Evolutionary conservation across 1,140 invertebrate genomes (phyloP).

Genomic region (Leptinotarsa undecemlineata): DNA sequence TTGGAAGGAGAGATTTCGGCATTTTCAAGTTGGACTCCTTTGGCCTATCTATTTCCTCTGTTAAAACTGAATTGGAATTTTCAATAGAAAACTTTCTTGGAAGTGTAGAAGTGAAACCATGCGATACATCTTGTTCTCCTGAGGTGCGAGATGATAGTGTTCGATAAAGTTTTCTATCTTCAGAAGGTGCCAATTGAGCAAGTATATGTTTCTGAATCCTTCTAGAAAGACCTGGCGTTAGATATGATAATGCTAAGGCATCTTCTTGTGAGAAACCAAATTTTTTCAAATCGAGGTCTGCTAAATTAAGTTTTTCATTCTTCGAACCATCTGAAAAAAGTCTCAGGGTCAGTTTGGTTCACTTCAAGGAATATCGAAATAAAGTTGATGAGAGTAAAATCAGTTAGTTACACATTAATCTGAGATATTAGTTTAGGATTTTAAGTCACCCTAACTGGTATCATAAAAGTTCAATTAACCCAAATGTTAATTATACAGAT

Average conservation of each 20-base stretch:
- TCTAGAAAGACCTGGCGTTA: conserved; percentile 66
- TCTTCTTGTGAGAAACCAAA: conserved; percentile 68
- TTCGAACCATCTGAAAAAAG: conserved; percentile 50
- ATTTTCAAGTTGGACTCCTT: conserved; percentile 20
- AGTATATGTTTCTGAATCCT: conserved; percentile 67
- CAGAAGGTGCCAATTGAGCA: conserved; percentile 65
- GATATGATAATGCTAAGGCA: conserved; percentile 65
- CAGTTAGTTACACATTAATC: no score
- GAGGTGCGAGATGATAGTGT: conserved; percentile 62
- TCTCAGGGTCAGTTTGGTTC: neutral
- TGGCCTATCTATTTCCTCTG: conserved; percentile 15
- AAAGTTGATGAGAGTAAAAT: conserved; percentile 2
- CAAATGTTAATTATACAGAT: no score
- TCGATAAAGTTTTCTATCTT: conserved; percentile 63
- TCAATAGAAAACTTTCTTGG: conserved; percentile 43
- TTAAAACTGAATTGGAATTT: neutral
- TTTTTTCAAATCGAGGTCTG: conserved; percentile 66
- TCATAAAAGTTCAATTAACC: no score
- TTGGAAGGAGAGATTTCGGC: conserved; percentile 38
- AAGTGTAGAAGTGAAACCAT: conserved; percentile 34
- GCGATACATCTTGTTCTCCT: conserved; percentile 34
- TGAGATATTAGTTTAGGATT: no score
- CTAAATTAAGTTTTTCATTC: conserved; percentile 63
- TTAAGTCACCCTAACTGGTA: no score
- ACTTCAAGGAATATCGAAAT: conserved; percentile 1